A percentile compares a stretch with the other conserved stretches of the same genome.
Conservation (phyloP, 2,113 vertebrate genomes). For the Antechinus stuartii region DNA sequence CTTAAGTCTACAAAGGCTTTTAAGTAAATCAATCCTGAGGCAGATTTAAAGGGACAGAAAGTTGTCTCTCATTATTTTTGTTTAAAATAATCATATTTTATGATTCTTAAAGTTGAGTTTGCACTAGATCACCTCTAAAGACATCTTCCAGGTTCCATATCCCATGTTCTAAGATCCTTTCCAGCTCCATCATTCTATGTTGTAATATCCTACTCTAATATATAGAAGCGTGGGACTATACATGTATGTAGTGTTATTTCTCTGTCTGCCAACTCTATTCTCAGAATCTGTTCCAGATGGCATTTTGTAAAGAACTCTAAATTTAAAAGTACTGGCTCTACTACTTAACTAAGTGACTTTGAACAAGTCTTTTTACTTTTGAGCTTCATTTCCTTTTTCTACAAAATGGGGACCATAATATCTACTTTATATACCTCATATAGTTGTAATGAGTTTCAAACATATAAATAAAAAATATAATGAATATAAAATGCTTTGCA, state of each 20-base stretch:
- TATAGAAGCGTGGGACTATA: not conserved
- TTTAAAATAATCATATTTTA: constrained; percentile 32
- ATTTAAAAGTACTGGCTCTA: not conserved
- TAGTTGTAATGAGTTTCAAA: not conserved
- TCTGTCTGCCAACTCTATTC: constrained; percentile 1
- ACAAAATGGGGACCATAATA: not conserved
- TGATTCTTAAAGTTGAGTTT: not conserved
- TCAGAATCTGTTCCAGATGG: not conserved
- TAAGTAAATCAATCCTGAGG: constrained; percentile 68
- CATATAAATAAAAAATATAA: not conserved
- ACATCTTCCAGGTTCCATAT: not conserved
- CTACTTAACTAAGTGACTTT: not conserved
- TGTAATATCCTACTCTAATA: not conserved
- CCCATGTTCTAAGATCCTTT: not conserved
- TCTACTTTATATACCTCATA: not conserved
- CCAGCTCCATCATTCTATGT: not conserved
- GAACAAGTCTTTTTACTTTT: not conserved
- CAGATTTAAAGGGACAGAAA: constrained; percentile 56
- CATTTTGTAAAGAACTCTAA: not conserved
- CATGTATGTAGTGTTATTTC: not conserved
- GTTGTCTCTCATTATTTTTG: constrained; percentile 59
- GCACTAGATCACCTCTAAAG: not conserved
- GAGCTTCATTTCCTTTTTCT: not conserved
- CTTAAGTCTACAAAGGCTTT: constrained; percentile 55
- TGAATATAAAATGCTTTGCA: not conserved